Evolutionary conservation across 2,888 invertebrate species (phyloP).

Genomic region (Camptogramma bilineatum): DNA sequence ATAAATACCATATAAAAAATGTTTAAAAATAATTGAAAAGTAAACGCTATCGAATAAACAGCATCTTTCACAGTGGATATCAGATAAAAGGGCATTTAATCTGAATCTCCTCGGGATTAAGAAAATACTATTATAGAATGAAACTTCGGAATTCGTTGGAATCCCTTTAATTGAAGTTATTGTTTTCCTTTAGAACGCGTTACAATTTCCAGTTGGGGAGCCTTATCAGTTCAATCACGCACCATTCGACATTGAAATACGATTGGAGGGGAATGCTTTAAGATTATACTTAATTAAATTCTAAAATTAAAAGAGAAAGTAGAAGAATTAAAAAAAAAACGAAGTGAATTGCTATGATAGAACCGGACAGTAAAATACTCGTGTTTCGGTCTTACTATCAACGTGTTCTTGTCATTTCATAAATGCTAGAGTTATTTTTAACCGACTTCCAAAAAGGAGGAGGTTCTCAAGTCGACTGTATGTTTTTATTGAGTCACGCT

Average conservation of each 20-base stretch:
- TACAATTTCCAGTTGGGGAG: conserved; percentile 43
- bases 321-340: conserved; percentile 7
- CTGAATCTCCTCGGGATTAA: conserved; percentile 29
- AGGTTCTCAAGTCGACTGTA: no score
- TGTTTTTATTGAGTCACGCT: no score
- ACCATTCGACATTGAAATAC: conserved; percentile 59
- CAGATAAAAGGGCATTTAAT: conserved; percentile 25
- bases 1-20: background rate
- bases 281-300: conserved; percentile 47
- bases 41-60: conserved; percentile 7
- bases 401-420: background rate
- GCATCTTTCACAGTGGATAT: conserved; percentile 16
- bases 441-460: no score
- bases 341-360: conserved; percentile 9
- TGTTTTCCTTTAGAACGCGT: conserved; percentile 58
- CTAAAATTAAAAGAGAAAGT: conserved; percentile 22
- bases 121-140: conserved; percentile 38
- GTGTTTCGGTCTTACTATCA: background rate
- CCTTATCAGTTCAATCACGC: conserved; percentile 65
- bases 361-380: conserved; percentile 3
- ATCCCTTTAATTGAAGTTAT: conserved; percentile 65
- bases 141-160: conserved; percentile 48
- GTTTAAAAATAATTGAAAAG: background rate
- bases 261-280: conserved; percentile 52
- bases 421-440: background rate